phyloP scores from a whole-genome alignment of 2,113 vertebrate species.

The Emydura subglobosa region DNA sequence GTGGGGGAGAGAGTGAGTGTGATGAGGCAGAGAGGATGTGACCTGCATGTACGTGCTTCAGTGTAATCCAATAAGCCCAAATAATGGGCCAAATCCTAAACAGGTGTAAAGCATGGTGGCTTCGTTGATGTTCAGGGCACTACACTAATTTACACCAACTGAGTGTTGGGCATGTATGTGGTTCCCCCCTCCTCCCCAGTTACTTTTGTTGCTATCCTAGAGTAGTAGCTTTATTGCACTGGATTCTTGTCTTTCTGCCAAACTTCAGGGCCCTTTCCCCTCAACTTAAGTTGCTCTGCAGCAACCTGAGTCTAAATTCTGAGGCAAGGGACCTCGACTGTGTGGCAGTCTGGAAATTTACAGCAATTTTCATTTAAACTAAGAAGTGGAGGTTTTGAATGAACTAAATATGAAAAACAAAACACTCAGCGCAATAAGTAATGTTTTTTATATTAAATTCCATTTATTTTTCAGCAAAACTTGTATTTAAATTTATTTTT shows the following conservation, averaged over 20 bases:
- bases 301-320: neutral
- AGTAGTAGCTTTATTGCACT: neutral
- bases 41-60: accelerated
- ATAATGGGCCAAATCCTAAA: neutral
- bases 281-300: neutral
- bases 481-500: no score
- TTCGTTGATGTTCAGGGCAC: neutral
- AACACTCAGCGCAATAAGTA: neutral
- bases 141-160: neutral
- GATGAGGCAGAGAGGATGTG: neutral
- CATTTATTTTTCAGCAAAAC: neutral
- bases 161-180: accelerated
- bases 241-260: neutral
- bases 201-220: neutral
- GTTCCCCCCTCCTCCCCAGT: neutral
- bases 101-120: neutral
- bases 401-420: constrained; percentile 18
- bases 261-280: neutral
- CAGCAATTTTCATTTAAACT: constrained; percentile 11
- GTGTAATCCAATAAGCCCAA: neutral
- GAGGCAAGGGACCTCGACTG: neutral
- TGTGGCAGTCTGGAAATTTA: neutral
- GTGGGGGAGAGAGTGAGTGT: neutral
- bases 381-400: neutral
- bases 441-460: neutral